phyloP scores from a whole-genome alignment of 2,888 invertebrate genomes.

The Tridacna gigas region DNA sequence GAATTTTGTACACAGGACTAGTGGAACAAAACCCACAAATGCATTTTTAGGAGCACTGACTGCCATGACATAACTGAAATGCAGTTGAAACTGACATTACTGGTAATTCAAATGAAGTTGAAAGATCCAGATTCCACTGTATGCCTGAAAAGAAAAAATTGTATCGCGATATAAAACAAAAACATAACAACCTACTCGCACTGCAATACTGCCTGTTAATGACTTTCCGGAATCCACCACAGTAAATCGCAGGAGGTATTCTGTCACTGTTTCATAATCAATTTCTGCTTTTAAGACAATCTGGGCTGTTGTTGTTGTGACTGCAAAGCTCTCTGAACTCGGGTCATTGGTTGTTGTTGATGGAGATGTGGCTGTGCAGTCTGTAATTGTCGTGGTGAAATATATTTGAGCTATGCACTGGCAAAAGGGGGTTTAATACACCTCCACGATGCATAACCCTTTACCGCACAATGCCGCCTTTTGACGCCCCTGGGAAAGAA shows the following conservation, averaged over 20 bases:
- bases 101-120: too few relatives aligned
- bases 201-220: constrained; percentile 71
- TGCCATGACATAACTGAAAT: too few relatives aligned
- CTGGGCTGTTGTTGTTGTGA: constrained; percentile 63
- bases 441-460: too few relatives aligned
- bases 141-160: not conserved
- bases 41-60: too few relatives aligned
- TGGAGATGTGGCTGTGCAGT: constrained; percentile 38
- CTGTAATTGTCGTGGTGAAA: constrained; percentile 28
- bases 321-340: constrained; percentile 64
- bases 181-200: constrained; percentile 63
- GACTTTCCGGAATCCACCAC: constrained; percentile 67
- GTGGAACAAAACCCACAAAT: too few relatives aligned
- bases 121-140: too few relatives aligned
- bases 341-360: constrained; percentile 44
- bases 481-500: too few relatives aligned
- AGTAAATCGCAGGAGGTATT: constrained; percentile 69
- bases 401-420: too few relatives aligned
- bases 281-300: constrained; percentile 68
- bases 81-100: too few relatives aligned
- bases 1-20: too few relatives aligned
- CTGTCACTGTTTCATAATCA: constrained; percentile 72
- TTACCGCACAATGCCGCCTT: too few relatives aligned
- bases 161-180: not conserved
- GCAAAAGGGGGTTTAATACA: too few relatives aligned